Evolutionary conservation across 1,140 invertebrate genomes (phyloP), one percentile per base, ranked within the genome.

Genomic region (Parasteatoda tepidariorum): DNA sequence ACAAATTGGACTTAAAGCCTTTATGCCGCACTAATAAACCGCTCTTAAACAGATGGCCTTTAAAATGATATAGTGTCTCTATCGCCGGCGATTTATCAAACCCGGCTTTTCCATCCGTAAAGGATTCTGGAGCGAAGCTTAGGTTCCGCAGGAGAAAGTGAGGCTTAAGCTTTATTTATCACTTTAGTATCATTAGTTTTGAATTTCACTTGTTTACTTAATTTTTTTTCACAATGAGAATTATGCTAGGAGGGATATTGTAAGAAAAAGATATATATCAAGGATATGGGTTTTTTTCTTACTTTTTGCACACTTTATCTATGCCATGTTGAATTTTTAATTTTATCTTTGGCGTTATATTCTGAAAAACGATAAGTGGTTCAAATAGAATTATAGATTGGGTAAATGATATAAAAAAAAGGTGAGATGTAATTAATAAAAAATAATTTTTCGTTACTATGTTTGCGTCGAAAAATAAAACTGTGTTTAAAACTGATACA

Each of bases 111-210:
- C 78, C 24, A 41, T 62, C 55, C 61, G n/a, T 41, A 71, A 79
- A 48, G 64, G 76, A 34, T 57, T 24, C 33, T 54, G 24, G 64
- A 30, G 57, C 48, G 71, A 82, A 71, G 78, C 55, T 70, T 59
- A 70, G 33, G 67, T 31, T 38, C 28, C 33, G 24, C 64, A 18
- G n/a, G 26, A n/a, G 76, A 22, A 62, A 26, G 67, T 41, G 28
- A 55, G 54, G 48, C 55, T 70, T 71, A 70, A 61, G 55, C 57
- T 30, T 70, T 82, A 71, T 82, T 82, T 70, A 70, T 82, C 67
- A 71, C 67, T 30, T 22, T 71, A 22, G n/a, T 71, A 82, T 61
- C 78, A 82, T 82, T 82, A 82, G 67, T 82, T 82, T 82, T 62
- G 57, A 82, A 82, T 70, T 82, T 70, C 33, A 33, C 74, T 76